Evolutionary conservation across 2,113 vertebrate species (phyloP), one percentile per base, ranked within the genome.

Genomic region (Uropsilus gracilis): DNA sequence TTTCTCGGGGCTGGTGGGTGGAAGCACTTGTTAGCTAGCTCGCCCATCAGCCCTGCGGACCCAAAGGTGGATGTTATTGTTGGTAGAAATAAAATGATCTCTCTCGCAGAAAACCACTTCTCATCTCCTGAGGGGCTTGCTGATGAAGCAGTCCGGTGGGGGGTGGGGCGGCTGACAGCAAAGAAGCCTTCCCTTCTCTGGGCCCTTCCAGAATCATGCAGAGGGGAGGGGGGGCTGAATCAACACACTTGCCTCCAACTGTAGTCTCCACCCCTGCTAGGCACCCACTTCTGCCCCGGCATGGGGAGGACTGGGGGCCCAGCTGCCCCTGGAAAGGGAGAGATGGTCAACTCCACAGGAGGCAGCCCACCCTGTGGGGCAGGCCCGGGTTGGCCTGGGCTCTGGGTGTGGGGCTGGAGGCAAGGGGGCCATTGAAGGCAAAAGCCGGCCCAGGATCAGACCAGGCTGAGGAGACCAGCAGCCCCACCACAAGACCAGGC

Each of bases 141-240:
- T 93, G 97, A 97, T 94, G 96, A 97, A 96, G 96, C 94, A 96
- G 95, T 96, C 86, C 86, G 30, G 57, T n/a, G 91, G 89, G 91
- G 1, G 34, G 46, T 83, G 13, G 14, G 61, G n/a, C n/a, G 94
- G 92, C 92, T n/a, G 53, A 57, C 72, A 17, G 90, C 18, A 16
- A 30, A 82, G 0, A 4, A 4, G 30, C 86, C 81, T 59, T 94
- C 97, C 95, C 89, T 76, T 76, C 24, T 85, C 84, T 96, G 89
- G 72, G 95, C 97, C 94, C 94, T 85, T 94, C 89, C 85, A 18
- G 55, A 95, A 96, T n/a, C n/a, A n/a, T n/a, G n/a, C n/a, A n/a
- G n/a, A n/a, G n/a, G n/a, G n/a, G n/a, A n/a, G n/a, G n/a, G n/a
- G n/a, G n/a, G n/a, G n/a, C n/a, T n/a, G n/a, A n/a, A n/a, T n/a